Conservation (phyloP, 2,888 invertebrate species). For the Carterocephalus palaemon region DNA sequence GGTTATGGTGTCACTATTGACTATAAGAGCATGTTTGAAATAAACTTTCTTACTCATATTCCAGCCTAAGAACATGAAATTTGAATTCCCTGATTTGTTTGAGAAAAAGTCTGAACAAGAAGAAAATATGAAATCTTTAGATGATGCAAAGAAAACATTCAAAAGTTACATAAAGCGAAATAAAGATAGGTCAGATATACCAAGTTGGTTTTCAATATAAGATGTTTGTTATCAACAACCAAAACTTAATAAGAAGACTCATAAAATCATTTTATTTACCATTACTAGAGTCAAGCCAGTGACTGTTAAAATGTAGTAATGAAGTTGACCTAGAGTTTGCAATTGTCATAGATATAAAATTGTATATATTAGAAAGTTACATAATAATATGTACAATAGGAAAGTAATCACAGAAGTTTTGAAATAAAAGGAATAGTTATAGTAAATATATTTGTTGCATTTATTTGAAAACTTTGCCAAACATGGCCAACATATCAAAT, state of each 20-base stretch:
- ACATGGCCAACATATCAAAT: background rate
- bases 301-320: background rate
- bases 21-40: background rate
- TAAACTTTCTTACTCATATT: slow-evolving; percentile 38
- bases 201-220: slow-evolving; percentile 88
- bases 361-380: no score
- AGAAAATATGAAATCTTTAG: slow-evolving; percentile 79
- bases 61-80: slow-evolving; percentile 84
- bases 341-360: no score
- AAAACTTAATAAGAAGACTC: slow-evolving; percentile 11
- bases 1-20: no score
- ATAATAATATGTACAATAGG: no score
- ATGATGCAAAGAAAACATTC: slow-evolving; percentile 81
- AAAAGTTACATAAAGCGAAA: slow-evolving; percentile 81
- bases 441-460: slow-evolving; percentile 25
- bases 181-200: slow-evolving; percentile 83
- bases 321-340: no score
- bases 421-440: no score
- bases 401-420: no score
- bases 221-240: slow-evolving; percentile 9
- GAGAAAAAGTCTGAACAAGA: slow-evolving; percentile 76
- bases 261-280: slow-evolving; percentile 11
- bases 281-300: background rate
- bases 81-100: slow-evolving; percentile 88
- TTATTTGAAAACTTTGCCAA: slow-evolving; percentile 17